Evolutionary conservation across 1,140 invertebrate genomes (phyloP).

Genomic region (Periplaneta americana): DNA sequence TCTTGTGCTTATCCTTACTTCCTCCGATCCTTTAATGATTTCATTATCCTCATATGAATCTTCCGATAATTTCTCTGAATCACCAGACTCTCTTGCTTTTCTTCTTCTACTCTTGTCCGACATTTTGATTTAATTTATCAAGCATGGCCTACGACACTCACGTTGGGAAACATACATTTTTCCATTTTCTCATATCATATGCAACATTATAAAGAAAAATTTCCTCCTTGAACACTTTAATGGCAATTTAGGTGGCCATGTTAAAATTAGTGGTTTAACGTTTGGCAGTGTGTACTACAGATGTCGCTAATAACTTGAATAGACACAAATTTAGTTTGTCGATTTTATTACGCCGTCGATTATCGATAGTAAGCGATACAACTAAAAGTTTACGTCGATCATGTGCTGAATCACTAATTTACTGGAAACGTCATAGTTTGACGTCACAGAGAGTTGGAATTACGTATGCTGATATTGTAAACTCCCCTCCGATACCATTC

Average conservation of each 20-base stretch:
- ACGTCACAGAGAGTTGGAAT: not conserved
- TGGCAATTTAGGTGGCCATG: not conserved
- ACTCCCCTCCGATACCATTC: not conserved
- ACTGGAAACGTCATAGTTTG: not conserved
- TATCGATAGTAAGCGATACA: not conserved
- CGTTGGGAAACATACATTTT: not conserved
- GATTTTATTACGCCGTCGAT: not conserved
- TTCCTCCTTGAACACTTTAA: not conserved
- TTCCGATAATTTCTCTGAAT: conserved; percentile 8
- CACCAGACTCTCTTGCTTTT: not conserved
- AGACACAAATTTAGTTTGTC: too few species aligned
- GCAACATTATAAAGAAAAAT: not conserved
- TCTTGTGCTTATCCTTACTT: not conserved
- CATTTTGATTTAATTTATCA: conserved; percentile 3
- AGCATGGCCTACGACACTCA: not conserved
- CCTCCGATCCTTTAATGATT: conserved; percentile 4
- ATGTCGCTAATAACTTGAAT: not conserved
- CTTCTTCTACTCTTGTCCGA: not conserved
- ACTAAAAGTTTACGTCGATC: not conserved
- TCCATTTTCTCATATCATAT: not conserved
- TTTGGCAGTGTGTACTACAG: not conserved
- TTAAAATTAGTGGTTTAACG: not conserved
- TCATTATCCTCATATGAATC: conserved; percentile 6
- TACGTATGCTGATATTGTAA: not conserved
- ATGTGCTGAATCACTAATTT: not conserved